Evolutionary conservation across 2,888 invertebrate species (phyloP).

Genomic region (Encarsia formosa): DNA sequence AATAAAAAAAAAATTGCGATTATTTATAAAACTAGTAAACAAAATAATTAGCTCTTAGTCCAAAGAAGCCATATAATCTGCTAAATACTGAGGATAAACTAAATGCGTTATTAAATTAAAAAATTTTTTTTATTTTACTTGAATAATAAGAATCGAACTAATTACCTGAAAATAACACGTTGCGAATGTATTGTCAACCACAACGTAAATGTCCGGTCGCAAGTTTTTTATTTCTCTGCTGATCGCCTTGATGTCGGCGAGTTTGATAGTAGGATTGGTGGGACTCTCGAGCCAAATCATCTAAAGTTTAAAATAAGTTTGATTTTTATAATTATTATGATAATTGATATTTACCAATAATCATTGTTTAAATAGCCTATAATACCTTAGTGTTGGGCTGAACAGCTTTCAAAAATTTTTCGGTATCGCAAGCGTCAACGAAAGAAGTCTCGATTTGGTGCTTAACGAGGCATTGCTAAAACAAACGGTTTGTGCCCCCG

Average conservation of each 20-base stretch:
- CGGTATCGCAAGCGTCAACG: conserved; percentile 69
- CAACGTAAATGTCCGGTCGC: conserved; percentile 61
- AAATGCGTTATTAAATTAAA: background rate
- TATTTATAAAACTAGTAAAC: no score
- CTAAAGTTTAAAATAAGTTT: conserved; percentile 49
- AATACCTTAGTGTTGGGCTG: conserved; percentile 81
- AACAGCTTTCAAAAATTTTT: conserved; percentile 65
- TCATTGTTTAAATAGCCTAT: no score
- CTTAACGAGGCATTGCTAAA: conserved; percentile 61
- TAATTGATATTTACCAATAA: no score
- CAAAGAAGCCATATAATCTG: no score
- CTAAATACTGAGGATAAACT: no score
- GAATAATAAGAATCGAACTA: background rate
- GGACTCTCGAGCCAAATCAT: conserved; percentile 93
- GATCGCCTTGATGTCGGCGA: conserved; percentile 77
- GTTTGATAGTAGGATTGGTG: conserved; percentile 89
- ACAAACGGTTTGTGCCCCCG: conserved; percentile 81
- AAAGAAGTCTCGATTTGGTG: conserved; percentile 73
- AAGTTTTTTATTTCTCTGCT: conserved; percentile 58
- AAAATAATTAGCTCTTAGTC: no score
- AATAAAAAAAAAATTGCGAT: background rate
- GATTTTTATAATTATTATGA: no score
- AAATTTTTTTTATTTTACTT: background rate
- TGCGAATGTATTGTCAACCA: conserved; percentile 92
- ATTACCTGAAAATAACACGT: conserved; percentile 76